A percentile compares a stretch with the other conserved stretches of the same genome.
Evolutionary conservation across 2,888 invertebrate species (phyloP).

Genomic region (Thymelicus lineola): DNA sequence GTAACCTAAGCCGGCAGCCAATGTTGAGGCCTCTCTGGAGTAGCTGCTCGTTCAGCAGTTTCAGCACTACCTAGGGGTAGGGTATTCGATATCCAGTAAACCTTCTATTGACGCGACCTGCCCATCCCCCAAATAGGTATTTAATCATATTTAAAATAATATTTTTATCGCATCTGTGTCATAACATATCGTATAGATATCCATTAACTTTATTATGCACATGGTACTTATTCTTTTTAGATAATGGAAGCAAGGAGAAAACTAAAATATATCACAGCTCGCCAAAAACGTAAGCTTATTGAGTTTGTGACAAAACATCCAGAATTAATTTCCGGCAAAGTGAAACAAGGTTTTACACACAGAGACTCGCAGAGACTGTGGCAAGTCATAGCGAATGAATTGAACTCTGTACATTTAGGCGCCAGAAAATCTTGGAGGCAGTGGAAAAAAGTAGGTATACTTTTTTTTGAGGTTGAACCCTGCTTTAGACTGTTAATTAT

Average conservation of each 20-base stretch:
- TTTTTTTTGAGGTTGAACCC: too few species aligned
- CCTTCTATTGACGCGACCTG: too few species aligned
- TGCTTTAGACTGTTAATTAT: too few species aligned
- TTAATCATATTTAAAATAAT: too few species aligned
- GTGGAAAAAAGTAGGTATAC: conserved; percentile 71
- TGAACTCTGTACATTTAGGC: conserved; percentile 67
- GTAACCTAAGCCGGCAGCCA: too few species aligned
- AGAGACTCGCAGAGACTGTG: conserved; percentile 70
- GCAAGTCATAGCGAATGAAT: conserved; percentile 70
- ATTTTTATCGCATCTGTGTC: too few species aligned
- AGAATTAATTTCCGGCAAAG: conserved; percentile 65
- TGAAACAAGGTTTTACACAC: conserved; percentile 64
- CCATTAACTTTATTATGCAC: background rate
- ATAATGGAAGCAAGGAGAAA: conserved; percentile 64
- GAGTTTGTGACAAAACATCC: conserved; percentile 71
- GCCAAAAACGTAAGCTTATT: conserved; percentile 73
- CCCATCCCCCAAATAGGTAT: too few species aligned
- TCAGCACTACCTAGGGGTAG: too few species aligned
- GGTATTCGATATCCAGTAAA: too few species aligned
- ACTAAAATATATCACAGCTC: conserved; percentile 63
- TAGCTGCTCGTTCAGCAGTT: too few species aligned
- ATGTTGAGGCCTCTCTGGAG: too few species aligned
- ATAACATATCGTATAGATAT: too few species aligned
- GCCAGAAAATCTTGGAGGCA: conserved; percentile 77
- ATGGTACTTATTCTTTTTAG: background rate